Conservation (phyloP, 92 coral and sea anemone genomes). For the Heliopora coerulea region DNA sequence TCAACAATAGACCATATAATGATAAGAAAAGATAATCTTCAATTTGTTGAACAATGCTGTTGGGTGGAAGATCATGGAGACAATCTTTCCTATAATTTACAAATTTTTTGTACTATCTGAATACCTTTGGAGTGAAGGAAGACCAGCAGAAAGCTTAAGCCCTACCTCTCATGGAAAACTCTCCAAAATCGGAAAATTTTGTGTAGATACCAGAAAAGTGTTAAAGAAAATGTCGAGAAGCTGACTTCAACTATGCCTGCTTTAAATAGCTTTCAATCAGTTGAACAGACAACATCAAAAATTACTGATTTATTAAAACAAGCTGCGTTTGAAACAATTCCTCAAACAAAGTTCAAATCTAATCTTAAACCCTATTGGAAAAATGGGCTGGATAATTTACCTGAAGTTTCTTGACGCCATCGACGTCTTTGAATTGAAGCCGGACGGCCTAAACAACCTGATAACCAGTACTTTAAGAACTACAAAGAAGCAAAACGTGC, state of each 20-base stretch:
- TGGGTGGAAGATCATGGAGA: not conserved
- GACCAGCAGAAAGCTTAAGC: not conserved
- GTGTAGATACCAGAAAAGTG: not conserved
- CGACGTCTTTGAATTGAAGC: not conserved
- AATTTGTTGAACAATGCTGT: not conserved
- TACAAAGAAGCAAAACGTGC: constrained; percentile 8
- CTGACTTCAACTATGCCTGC: not conserved
- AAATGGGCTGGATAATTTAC: not conserved
- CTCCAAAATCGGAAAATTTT: not conserved
- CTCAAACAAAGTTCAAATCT: not conserved
- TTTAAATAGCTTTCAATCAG: not conserved
- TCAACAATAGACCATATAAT: constrained; percentile 12
- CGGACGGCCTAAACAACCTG: not conserved
- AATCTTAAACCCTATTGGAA: constrained; percentile 1
- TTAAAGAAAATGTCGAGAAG: not conserved
- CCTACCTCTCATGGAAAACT: not conserved
- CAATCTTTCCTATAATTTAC: constrained; percentile 1
- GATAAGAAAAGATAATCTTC: constrained; percentile 1
- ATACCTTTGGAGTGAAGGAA: not conserved
- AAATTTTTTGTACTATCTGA: not conserved
- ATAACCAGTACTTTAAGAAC: constrained; percentile 2
- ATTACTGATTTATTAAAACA: not conserved
- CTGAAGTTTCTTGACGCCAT: not conserved
- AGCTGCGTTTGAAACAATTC: not conserved
- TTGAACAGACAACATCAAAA: not conserved